Evolutionary conservation across 2,797 vertebrate genomes (phyloP), one percentile per base, ranked within the genome.

Genomic region (Falco columbarius): DNA sequence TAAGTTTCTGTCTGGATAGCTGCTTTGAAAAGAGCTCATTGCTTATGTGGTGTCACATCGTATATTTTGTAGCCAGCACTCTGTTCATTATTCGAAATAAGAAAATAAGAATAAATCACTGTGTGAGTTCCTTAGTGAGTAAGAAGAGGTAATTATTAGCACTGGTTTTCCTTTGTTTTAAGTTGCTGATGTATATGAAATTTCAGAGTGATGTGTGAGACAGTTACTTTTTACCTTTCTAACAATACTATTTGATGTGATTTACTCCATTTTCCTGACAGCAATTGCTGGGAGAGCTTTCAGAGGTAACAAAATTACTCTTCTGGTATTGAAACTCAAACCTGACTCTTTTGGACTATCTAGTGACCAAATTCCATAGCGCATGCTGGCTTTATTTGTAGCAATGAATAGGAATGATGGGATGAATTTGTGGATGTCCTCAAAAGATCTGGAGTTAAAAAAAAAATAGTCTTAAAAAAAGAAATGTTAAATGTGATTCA

Each of bases 281-380:
- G 99, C 99, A 99, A 98, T 98, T 99, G 97, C 98, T 99, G 96
- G 99, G 99, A 86, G 99, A 99, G 97, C 98, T 99, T 79, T 99
- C 99, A 51, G 99, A 99, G 99, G 99, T 99, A 99, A 99, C 96
- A 71, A 89, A 81, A 70, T 96, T 94, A 56, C 44, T 96, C 86
- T 93, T 97, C 79, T 96, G 80, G 84, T 91, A 67, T 5, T 56
- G 63, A 81, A 74, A 74, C 63, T 95, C 63, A 61, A 40, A 93
- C 84, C 61, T 77, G 10, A 49, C 40, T 81, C 46, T 77, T 63
- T 72, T 86, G 72, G 66, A 36, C 16, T 62, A 0, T 34, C 29
- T 73, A 65, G 56, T 77, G 17, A 40, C 49, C 21, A 32, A 47
- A 70, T 83, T 80, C 71, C 15, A 2, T 88, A 90, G 14, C 87